Evolutionary conservation across 2,113 vertebrate genomes (phyloP), one percentile per base, ranked within the genome.

Genomic region (Myiopsitta monachus): DNA sequence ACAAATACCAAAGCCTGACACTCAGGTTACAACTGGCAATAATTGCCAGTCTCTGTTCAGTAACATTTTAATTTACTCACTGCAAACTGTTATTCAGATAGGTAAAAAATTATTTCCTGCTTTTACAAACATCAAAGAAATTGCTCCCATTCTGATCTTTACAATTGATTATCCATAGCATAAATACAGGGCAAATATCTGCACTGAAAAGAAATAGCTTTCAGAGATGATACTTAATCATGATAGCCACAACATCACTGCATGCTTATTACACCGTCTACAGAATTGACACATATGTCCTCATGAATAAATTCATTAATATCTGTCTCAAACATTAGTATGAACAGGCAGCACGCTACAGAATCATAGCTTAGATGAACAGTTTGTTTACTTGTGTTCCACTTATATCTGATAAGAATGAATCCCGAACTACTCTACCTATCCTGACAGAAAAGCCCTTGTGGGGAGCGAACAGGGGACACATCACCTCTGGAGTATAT

Each of bases 1-100:
- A 49, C 30, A 79, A 77, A 86, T 87, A 72, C 19, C 13, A 64
- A 66, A 92, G 46, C 39, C 55, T 5, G 14, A 7, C 44, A 69
- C 78, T 82, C 41, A 68, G 67, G 36, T 91, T 76, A 74, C 28
- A 92, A 72, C 8, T 80, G 64, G 52, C 54, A 95, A 59, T 96
- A 92, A 95, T 51, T 84, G 36, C 83, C 54, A 66, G 39, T 64
- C 39, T 87, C 62, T 2, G 0, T 67, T 84, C 73, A 2, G 11
- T 64, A 92, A 85, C 38, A 76, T 88, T 95, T 92, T 93, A 90
- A 96, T 94, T 96, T 95, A 92, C 62, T 82, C 41, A 10, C 3
- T 18, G 73, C 31, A 93, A 96, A 94, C 44, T 92, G 87, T 77
- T 73, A 91, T 83, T 79, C 75, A 90, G 59, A 41, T 55, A 92